Evolutionary conservation across 2,888 invertebrate genomes (phyloP).

Genomic region (Ophioninae sp.): DNA sequence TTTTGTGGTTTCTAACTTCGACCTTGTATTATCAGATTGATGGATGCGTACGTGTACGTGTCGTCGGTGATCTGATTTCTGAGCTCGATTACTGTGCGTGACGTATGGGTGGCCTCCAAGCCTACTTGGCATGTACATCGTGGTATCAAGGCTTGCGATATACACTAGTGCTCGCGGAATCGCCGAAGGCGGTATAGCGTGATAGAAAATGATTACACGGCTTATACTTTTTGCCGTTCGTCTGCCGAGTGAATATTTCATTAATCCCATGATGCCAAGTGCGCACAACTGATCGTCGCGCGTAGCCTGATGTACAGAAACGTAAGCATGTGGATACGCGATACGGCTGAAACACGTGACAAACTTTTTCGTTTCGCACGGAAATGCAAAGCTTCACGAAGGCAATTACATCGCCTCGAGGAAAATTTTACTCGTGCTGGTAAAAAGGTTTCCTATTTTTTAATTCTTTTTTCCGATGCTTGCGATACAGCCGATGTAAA

Average conservation of each 20-base stretch:
- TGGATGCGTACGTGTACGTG: constrained; percentile 2
- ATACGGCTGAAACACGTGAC: constrained; percentile 35
- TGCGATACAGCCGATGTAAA: not conserved
- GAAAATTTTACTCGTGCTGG: constrained; percentile 35
- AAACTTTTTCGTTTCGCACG: constrained; percentile 36
- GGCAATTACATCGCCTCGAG: constrained; percentile 54
- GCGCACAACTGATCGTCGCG: constrained; percentile 34
- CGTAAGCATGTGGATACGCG: constrained; percentile 24
- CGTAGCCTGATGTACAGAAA: constrained; percentile 3
- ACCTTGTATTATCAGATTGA: not conserved
- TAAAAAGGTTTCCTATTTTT: not conserved
- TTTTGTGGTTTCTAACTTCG: not conserved
- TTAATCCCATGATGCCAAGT: constrained; percentile 69
- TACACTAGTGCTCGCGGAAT: constrained; percentile 38
- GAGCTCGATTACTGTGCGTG: constrained; percentile 69
- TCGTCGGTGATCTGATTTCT: constrained; percentile 69
- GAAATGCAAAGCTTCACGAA: constrained; percentile 54
- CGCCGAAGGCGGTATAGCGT: constrained; percentile 71
- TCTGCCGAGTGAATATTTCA: constrained; percentile 76
- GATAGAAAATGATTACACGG: constrained; percentile 75
- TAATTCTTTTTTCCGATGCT: not conserved
- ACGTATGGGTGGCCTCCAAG: constrained; percentile 64
- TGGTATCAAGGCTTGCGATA: not conserved
- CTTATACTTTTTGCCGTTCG: constrained; percentile 71
- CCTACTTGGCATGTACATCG: constrained; percentile 9